These are phyloP conservation scores for Gymnodraco acuticeps DNA, from an alignment of 2,797 vertebrate species.

Conservation along the genomic window DNA sequence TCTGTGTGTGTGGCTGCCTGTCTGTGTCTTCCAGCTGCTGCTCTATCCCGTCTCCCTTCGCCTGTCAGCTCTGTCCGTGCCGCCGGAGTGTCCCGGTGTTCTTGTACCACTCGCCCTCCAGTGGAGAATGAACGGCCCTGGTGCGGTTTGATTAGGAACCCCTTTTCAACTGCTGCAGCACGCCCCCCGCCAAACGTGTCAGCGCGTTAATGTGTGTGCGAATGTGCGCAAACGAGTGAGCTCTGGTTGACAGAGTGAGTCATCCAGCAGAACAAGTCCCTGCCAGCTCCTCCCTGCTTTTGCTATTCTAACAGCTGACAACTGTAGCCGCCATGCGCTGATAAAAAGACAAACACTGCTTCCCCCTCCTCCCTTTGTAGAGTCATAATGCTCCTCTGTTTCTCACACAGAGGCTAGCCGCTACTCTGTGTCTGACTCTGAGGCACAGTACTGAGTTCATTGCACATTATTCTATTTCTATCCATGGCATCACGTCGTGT, in stretches of 20 bases:
- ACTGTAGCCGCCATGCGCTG: constrained; percentile 67
- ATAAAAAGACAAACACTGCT: constrained; percentile 53
- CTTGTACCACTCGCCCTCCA: constrained; percentile 82
- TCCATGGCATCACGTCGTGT: not conserved
- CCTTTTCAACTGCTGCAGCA: constrained; percentile 50
- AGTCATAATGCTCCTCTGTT: constrained; percentile 20
- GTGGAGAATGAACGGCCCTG: constrained; percentile 79
- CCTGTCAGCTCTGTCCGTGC: constrained; percentile 49
- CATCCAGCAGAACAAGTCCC: constrained; percentile 76
- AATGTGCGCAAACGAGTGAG: constrained; percentile 48
- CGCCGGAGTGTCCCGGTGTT: constrained; percentile 70
- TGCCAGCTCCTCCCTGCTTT: constrained; percentile 74
- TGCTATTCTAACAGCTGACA: constrained; percentile 75
- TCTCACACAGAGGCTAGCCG: not conserved
- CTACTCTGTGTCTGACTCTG: constrained; percentile 1
- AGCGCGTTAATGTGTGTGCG: constrained; percentile 30
- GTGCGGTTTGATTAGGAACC: constrained; percentile 71
- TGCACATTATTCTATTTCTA: constrained; percentile 1
- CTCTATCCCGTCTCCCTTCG: constrained; percentile 63
- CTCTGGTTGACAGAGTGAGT: constrained; percentile 76
- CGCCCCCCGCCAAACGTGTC: constrained; percentile 37
- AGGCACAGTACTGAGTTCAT: not conserved
- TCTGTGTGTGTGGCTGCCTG: constrained; percentile 28
- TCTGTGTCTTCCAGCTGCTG: constrained; percentile 63
- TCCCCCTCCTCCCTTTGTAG: constrained; percentile 18